These are phyloP conservation scores for Sitta carolinensis DNA, from an alignment of 2,797 vertebrate species.

Conservation along the genomic window DNA sequence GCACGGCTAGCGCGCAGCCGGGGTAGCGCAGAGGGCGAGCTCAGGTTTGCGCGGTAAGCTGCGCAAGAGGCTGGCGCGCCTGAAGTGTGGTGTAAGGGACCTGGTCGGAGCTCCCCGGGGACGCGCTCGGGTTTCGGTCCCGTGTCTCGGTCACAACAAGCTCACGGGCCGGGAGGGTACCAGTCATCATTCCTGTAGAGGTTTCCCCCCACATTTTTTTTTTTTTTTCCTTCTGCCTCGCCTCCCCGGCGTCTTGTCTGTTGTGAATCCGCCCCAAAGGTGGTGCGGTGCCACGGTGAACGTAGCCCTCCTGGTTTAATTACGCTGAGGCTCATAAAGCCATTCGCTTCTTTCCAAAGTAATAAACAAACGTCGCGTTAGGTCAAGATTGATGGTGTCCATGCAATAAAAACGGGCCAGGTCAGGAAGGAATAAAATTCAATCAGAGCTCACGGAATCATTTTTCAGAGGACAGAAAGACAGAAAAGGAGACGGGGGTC, in stretches of 20 bases:
- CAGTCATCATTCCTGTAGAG: not conserved
- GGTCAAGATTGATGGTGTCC: constrained; percentile 87
- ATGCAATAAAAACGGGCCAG: constrained; percentile 80
- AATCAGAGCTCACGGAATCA: constrained; percentile 84
- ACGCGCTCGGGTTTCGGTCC: not conserved
- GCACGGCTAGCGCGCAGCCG: not conserved
- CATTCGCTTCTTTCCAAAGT: constrained; percentile 83
- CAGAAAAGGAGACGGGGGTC: constrained; percentile 80
- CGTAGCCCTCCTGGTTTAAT: constrained; percentile 42
- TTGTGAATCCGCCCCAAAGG: constrained; percentile 22
- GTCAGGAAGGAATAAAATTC: constrained; percentile 91
- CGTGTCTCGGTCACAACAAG: not conserved
- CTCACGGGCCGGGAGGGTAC: not conserved
- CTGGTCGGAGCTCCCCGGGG: not conserved
- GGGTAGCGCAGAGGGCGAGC: not conserved
- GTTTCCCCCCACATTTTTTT: not conserved
- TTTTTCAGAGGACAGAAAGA: constrained; percentile 87
- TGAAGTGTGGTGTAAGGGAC: not conserved
- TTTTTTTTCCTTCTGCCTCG: not conserved
- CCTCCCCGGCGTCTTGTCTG: not conserved
- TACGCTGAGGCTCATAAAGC: constrained; percentile 79
- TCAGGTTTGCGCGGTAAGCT: not conserved
- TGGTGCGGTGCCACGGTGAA: constrained; percentile 17
- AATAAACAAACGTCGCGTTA: constrained; percentile 96
- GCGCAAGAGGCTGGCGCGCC: not conserved